phyloP scores from a whole-genome alignment of 1,140 invertebrate genomes.

The Liolophura sinensis region DNA sequence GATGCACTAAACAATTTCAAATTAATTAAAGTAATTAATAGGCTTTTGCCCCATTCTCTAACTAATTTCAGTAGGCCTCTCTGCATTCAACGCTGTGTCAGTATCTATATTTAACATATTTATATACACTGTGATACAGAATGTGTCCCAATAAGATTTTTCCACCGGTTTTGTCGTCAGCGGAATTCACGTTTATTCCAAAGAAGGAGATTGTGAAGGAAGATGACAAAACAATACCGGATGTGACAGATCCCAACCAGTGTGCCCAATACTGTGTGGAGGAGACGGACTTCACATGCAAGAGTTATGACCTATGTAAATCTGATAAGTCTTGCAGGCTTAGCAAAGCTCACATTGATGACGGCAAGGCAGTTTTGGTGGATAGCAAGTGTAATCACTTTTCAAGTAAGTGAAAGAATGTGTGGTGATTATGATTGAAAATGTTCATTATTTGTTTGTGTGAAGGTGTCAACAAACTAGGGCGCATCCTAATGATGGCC shows the following conservation, averaged over 20 bases:
- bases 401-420: constrained; percentile 21
- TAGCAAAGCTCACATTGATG: constrained; percentile 30
- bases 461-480: too few species aligned
- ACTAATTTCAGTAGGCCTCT: too few species aligned
- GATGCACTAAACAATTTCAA: too few species aligned
- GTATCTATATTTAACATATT: too few species aligned
- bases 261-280: constrained; percentile 35
- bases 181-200: constrained; percentile 33
- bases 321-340: constrained; percentile 25
- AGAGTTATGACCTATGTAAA: constrained; percentile 40
- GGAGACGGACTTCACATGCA: constrained; percentile 29
- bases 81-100: too few species aligned
- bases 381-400: constrained; percentile 35
- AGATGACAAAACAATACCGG: constrained; percentile 18
- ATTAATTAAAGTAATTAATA: too few species aligned
- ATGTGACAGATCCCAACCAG: constrained; percentile 18
- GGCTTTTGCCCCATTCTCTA: too few species aligned
- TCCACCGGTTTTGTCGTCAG: constrained; percentile 9
- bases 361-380: constrained; percentile 22
- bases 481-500: too few species aligned
- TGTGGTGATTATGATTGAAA: too few species aligned
- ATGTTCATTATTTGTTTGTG: too few species aligned
- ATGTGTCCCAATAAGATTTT: too few species aligned
- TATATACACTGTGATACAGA: too few species aligned
- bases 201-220: constrained; percentile 19